These are phyloP conservation scores for Cepphus grylle DNA, from an alignment of 2,113 vertebrate genomes.

Conservation along the genomic window DNA sequence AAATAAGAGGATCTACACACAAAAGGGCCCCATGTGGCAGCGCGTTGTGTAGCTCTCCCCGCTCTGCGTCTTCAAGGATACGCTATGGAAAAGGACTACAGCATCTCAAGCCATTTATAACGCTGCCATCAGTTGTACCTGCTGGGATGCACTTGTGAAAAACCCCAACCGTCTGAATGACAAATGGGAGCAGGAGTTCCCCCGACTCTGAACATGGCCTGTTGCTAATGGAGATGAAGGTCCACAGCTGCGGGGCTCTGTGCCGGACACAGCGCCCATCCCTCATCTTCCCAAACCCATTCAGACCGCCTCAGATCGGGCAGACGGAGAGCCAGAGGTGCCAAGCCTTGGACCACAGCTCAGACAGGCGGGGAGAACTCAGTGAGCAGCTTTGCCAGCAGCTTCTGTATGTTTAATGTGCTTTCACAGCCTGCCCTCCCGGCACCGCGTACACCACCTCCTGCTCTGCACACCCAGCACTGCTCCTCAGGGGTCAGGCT, in stretches of 20 bases:
- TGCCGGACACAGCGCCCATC: background rate
- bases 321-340: background rate
- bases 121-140: background rate
- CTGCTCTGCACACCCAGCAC: background rate
- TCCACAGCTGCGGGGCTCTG: background rate
- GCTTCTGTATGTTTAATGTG: rapidly evolving
- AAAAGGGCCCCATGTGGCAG: background rate
- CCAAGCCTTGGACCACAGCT: background rate
- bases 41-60: background rate
- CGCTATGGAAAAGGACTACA: background rate
- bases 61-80: background rate
- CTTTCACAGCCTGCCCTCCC: background rate
- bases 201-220: background rate
- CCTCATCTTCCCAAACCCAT: background rate
- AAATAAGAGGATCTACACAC: background rate
- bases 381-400: background rate
- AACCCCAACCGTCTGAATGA: background rate
- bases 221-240: background rate
- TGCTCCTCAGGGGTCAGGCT: background rate
- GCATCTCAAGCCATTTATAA: background rate
- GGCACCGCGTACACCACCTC: no score
- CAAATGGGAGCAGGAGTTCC: background rate
- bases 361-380: background rate
- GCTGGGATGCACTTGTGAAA: background rate
- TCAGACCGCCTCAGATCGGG: background rate